Conservation (phyloP, 2,797 vertebrate species). For the Morelia viridis region DNA sequence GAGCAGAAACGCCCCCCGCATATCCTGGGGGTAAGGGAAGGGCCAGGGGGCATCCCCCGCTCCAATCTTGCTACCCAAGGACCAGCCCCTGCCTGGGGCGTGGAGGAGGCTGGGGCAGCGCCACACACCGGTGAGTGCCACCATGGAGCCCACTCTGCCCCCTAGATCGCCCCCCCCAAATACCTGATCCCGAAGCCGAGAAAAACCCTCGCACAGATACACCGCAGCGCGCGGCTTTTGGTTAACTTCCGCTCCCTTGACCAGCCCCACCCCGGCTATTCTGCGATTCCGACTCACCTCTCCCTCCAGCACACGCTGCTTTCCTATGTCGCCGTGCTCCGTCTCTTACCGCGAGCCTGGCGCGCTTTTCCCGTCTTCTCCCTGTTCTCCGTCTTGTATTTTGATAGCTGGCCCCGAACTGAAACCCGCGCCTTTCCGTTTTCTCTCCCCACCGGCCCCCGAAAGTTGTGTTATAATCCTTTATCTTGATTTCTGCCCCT, state of each 20-base stretch:
- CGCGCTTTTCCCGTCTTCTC: not conserved
- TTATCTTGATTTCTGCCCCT: not conserved
- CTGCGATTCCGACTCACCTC: not conserved
- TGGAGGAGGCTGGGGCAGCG: constrained; percentile 40
- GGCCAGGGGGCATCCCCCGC: not conserved
- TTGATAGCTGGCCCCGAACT: not conserved
- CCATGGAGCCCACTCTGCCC: not conserved
- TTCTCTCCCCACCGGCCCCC: not conserved
- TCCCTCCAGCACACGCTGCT: not conserved
- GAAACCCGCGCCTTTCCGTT: not conserved
- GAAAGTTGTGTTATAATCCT: not conserved
- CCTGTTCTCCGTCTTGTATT: not conserved
- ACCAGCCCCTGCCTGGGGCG: constrained; percentile 35
- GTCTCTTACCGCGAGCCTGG: not conserved
- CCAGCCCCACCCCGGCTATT: not conserved
- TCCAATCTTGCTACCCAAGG: not conserved
- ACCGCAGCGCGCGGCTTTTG: not conserved
- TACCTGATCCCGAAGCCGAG: not conserved
- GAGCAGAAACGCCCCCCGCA: constrained; percentile 10
- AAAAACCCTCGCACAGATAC: not conserved
- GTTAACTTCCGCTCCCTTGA: not conserved
- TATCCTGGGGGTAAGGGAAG: not conserved
- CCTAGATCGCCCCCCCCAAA: not conserved
- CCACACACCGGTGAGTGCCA: constrained; percentile 34
- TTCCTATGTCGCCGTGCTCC: not conserved